These are phyloP conservation scores for Gallirallus australis DNA, from an alignment of 2,797 vertebrate species.

Conservation along the genomic window DNA sequence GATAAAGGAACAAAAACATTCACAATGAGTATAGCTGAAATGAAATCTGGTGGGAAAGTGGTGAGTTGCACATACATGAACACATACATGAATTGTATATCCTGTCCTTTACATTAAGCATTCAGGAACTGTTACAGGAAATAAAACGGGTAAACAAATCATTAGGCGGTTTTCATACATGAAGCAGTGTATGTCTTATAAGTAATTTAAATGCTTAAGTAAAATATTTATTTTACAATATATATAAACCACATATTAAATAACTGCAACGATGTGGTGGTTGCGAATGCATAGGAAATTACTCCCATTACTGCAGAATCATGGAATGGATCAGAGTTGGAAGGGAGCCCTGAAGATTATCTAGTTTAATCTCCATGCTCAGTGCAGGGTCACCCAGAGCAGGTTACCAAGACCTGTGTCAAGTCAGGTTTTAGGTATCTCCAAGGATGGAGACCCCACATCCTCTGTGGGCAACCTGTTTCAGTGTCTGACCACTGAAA, in stretches of 20 bases:
- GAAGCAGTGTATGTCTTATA: not conserved
- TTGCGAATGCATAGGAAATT: not conserved
- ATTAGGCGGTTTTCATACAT: not conserved
- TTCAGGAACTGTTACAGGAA: not conserved
- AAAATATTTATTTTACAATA: not conserved
- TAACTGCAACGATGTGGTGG: not conserved
- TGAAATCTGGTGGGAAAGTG: conserved; percentile 92
- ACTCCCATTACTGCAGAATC: not conserved
- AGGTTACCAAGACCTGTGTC: not conserved
- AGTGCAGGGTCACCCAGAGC: not conserved
- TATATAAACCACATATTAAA: not conserved
- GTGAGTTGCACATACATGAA: conserved; percentile 75
- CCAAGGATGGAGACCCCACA: not conserved
- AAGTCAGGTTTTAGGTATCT: not conserved
- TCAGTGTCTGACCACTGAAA: not conserved
- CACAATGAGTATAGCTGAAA: conserved; percentile 92
- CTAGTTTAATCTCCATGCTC: not conserved
- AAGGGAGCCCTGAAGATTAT: not conserved
- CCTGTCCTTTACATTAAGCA: not conserved
- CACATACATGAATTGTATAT: not conserved
- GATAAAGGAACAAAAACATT: conserved; percentile 96
- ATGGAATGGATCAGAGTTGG: not conserved
- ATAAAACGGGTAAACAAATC: not conserved
- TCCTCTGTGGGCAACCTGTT: not conserved
- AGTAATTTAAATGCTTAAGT: not conserved